Conservation (phyloP, 1,140 invertebrate species). For the Drosophila grimshawi region DNA sequence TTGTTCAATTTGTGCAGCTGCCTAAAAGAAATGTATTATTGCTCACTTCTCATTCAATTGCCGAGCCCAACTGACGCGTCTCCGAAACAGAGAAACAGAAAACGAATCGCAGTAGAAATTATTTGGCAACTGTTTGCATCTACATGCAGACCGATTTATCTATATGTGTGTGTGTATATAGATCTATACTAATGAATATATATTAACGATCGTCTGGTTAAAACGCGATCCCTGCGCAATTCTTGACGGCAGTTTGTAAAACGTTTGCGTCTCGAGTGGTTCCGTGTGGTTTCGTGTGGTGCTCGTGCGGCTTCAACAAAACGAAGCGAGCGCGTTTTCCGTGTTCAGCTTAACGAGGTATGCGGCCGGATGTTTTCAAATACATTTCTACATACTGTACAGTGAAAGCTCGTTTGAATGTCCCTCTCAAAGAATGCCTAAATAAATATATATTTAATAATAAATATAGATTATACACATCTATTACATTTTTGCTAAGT, state of each 20-base stretch:
- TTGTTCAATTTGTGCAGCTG: slow-evolving; percentile 40
- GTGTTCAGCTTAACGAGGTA: slow-evolving; percentile 23
- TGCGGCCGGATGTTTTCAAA: slow-evolving; percentile 6
- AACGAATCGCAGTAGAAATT: slow-evolving; percentile 18
- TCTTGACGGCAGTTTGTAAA: slow-evolving; percentile 27
- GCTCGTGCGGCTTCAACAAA: background rate
- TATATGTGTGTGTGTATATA: background rate
- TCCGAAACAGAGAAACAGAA: slow-evolving; percentile 1
- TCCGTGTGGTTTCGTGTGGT: slow-evolving; percentile 4
- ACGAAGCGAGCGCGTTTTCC: background rate
- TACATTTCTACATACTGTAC: background rate
- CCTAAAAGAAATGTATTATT: slow-evolving; percentile 66
- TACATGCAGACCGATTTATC: background rate
- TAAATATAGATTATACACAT: background rate
- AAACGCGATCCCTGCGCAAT: slow-evolving; percentile 21
- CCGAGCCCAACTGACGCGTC: slow-evolving; percentile 56
- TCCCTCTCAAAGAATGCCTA: background rate
- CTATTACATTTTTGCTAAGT: background rate
- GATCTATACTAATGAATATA: slow-evolving; percentile 3
- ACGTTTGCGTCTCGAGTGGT: slow-evolving; percentile 33
- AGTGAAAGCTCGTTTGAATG: background rate
- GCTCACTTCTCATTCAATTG: slow-evolving; percentile 66
- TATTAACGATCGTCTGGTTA: slow-evolving; percentile 35
- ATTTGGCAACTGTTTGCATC: slow-evolving; percentile 28
- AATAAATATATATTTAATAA: background rate